Percentiles rank a stretch among this genome's conserved stretches.
These are phyloP conservation scores for Apis dorsata DNA, from an alignment of 1,140 invertebrate genomes.

Conservation along the genomic window DNA sequence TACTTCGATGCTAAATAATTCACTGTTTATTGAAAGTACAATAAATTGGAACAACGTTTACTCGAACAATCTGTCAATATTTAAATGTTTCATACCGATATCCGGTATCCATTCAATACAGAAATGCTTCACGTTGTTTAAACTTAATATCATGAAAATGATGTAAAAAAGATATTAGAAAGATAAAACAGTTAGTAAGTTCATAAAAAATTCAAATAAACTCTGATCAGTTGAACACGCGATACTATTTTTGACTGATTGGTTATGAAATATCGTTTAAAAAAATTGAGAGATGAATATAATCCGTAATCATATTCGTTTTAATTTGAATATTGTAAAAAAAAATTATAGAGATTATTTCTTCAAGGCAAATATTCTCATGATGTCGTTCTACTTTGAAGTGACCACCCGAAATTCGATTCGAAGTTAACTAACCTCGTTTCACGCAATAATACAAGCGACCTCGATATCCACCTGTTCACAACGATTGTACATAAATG, in stretches of 20 bases:
- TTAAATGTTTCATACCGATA: background rate
- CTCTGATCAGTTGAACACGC: background rate
- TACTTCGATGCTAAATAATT: background rate
- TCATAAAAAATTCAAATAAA: background rate
- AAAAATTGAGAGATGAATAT: background rate
- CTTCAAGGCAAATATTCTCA: constrained; percentile 20
- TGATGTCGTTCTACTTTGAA: constrained; percentile 36
- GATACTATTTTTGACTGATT: constrained; percentile 41
- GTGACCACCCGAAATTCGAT: constrained; percentile 48
- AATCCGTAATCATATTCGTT: background rate
- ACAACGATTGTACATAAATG: constrained; percentile 18
- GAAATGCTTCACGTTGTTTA: background rate
- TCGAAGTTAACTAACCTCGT: constrained; percentile 51
- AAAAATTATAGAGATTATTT: background rate
- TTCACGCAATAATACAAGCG: constrained; percentile 9
- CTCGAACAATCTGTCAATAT: constrained; percentile 1
- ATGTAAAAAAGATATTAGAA: background rate
- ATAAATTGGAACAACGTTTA: background rate
- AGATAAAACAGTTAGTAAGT: background rate
- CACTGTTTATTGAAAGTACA: background rate
- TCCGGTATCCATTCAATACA: background rate
- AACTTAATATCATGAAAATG: background rate
- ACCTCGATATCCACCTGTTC: constrained; percentile 43
- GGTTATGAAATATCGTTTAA: background rate
- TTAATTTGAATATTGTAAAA: background rate